Evolutionary conservation across 2,888 invertebrate genomes (phyloP).

Genomic region (Buathra laborator): DNA sequence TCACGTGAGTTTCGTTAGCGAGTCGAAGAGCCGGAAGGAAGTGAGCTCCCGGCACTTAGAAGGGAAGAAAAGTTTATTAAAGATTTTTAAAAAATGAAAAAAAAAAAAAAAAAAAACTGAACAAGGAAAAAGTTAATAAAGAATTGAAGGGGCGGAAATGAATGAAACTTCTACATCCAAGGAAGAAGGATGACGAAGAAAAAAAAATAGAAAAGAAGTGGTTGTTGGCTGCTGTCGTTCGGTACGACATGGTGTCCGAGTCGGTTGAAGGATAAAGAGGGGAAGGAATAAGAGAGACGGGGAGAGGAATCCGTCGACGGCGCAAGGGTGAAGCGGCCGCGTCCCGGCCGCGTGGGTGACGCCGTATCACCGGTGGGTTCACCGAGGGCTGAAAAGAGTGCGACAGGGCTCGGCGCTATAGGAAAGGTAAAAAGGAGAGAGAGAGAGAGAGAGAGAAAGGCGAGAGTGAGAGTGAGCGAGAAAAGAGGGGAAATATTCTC

Average conservation of each 20-base stretch:
- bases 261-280: conserved; percentile 39
- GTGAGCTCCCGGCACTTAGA: neutral
- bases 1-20: neutral
- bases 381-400: conserved; percentile 62
- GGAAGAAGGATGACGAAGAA: neutral
- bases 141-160: neutral
- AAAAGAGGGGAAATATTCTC: conserved; percentile 77
- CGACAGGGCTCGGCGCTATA: conserved; percentile 64
- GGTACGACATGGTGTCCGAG: conserved; percentile 50
- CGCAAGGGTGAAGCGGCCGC: conserved; percentile 64
- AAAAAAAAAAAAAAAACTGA: neutral
- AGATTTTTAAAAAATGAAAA: neutral
- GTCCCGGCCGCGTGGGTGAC: conserved; percentile 71
- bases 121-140: neutral
- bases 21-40: neutral
- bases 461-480: conserved; percentile 52
- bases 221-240: conserved; percentile 52
- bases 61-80: neutral
- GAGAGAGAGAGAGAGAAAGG: conserved; percentile 38
- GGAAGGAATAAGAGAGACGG: conserved; percentile 55
- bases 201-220: conserved; percentile 24
- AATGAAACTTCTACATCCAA: neutral
- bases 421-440: conserved; percentile 35
- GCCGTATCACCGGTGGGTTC: conserved; percentile 61
- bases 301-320: conserved; percentile 56